Base-by-base conservation (phyloP, 2,797 vertebrate genomes). In the Sebastes reedi region DNA sequence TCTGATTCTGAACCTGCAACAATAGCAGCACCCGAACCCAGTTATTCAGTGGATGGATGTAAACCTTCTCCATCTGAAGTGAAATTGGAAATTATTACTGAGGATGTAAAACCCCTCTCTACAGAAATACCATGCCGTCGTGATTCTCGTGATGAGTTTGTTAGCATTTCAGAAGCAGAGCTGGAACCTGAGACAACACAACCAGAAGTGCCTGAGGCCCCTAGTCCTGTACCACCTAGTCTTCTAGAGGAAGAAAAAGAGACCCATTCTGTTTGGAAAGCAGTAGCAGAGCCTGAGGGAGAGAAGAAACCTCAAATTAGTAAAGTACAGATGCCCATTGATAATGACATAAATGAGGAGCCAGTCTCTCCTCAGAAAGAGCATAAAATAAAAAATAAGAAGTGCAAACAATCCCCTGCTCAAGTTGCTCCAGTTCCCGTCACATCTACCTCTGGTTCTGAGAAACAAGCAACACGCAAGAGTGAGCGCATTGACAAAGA, bases 401-500 rank as follows among this genome's bases (percentile, higher is more conserved):
- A 97, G 30, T 88, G 94, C 62, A 99, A 97, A 90, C 95, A 95
- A 2, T 95, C 96, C 0, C 87, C 96, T 27, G 93, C 96, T 68
- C 86, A 90, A 62, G 82, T 89, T 74, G 56, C 89, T 50, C 54
- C 86, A 55, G 70, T 93, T 24, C 90, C 95, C 6, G 79, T 94
- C 0, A 46, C 94, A 7, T 75, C 92, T 7, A 69, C 93, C 2
- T 91, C 82, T 0, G 66, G 90, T 4, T 71, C 90, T 0, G 98
- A 99, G 91, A 99, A 99, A 87, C 98, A 95, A 0, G 97, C 96
- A 69, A 99, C 97, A 0, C 97, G 98, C 42, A 99, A 99, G 90
- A 99, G 99, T 1, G 98, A 99, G 87, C 96, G 99, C 54, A 99
- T 99, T 71, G 98, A 99, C 89, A 97, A 97, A 80, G 98, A 99